Evolutionary conservation across 1,140 invertebrate genomes (phyloP).

Genomic region (Dinoponera quadriceps): DNA sequence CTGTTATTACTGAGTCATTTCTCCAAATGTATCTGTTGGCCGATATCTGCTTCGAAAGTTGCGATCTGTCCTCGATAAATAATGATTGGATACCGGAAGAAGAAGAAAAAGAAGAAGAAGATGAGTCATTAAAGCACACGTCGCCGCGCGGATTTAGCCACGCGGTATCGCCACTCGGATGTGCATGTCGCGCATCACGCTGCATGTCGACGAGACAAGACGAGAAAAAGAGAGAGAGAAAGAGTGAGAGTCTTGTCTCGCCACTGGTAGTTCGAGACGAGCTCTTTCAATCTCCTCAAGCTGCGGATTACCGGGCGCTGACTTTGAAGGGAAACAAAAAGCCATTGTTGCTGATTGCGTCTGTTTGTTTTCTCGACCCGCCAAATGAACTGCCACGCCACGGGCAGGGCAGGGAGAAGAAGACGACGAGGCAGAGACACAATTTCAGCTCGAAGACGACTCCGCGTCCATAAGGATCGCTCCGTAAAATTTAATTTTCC

Average conservation of each 20-base stretch:
- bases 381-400: slow-evolving; percentile 53
- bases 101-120: too few relatives aligned
- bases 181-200: background rate
- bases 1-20: too few relatives aligned
- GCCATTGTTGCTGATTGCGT: slow-evolving; percentile 60
- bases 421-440: slow-evolving; percentile 1
- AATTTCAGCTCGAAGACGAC: slow-evolving; percentile 47
- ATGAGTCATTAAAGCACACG: slow-evolving; percentile 12
- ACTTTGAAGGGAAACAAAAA: slow-evolving; percentile 53
- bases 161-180: slow-evolving; percentile 10
- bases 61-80: background rate
- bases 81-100: background rate
- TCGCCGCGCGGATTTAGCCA: slow-evolving; percentile 28
- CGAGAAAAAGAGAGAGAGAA: too few relatives aligned
- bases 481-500: slow-evolving; percentile 47
- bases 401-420: background rate
- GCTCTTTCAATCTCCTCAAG: slow-evolving; percentile 57
- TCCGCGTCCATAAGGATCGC: slow-evolving; percentile 23
- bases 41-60: background rate
- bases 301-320: slow-evolving; percentile 52
- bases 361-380: slow-evolving; percentile 58
- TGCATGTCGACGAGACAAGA: background rate
- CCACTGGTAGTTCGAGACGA: slow-evolving; percentile 38
- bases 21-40: too few relatives aligned
- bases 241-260: slow-evolving; percentile 9